phyloP scores from a whole-genome alignment of 2,113 vertebrate genomes.

The Ammodytes dubius region DNA sequence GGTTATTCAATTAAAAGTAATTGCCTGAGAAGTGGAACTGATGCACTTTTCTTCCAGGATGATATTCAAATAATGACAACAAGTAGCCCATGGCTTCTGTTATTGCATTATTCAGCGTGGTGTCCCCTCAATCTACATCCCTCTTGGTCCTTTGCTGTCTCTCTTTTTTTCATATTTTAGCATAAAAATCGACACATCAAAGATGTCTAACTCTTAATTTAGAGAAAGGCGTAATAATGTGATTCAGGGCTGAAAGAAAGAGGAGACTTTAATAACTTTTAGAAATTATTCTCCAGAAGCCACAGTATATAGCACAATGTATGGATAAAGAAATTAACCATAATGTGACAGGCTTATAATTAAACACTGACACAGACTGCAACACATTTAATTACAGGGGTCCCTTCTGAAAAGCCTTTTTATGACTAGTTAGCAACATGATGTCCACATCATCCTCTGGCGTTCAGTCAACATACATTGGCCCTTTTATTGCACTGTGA shows the following conservation, averaged over 20 bases:
- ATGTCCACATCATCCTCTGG: not conserved
- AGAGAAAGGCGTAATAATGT: constrained; percentile 19
- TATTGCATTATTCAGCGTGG: constrained; percentile 67
- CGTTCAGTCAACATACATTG: not conserved
- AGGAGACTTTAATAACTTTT: constrained; percentile 5
- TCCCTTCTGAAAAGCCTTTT: not conserved
- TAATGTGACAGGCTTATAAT: not conserved
- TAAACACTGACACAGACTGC: not conserved
- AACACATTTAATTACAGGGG: not conserved
- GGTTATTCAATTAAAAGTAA: constrained; percentile 83
- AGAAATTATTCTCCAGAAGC: not conserved
- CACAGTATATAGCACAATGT: not conserved
- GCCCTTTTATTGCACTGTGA: not conserved
- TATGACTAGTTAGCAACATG: not conserved
- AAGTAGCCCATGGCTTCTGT: constrained; percentile 52
- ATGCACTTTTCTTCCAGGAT: constrained; percentile 43
- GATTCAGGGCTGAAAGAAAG: constrained; percentile 15
- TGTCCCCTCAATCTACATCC: constrained; percentile 50
- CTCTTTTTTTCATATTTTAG: constrained; percentile 60
- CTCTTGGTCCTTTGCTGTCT: constrained; percentile 14
- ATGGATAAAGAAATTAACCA: not conserved
- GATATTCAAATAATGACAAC: constrained; percentile 67
- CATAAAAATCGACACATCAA: constrained; percentile 64
- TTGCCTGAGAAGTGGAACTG: constrained; percentile 65
- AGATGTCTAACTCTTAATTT: constrained; percentile 56